These are phyloP conservation scores for Hydriomena furcata DNA, from an alignment of 2,888 invertebrate genomes.

Conservation along the genomic window DNA sequence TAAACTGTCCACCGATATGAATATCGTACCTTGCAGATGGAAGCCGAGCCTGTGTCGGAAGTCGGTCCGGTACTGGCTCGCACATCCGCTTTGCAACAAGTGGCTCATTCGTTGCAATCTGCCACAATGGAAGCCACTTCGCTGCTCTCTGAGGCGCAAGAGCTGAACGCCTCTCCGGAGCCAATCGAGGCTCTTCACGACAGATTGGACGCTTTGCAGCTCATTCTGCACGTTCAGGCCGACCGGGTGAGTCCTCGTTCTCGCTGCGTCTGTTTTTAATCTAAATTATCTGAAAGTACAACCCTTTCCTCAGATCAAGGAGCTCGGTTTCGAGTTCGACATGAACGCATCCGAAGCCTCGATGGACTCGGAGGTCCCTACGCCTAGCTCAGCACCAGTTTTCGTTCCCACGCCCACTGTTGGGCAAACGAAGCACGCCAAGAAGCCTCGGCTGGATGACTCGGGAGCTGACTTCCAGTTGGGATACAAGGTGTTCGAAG, in stretches of 20 bases:
- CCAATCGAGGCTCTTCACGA: conserved; percentile 88
- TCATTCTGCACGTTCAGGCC: conserved; percentile 90
- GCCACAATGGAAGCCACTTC: too few species aligned
- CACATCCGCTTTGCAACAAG: conserved; percentile 85
- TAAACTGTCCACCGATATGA: too few species aligned
- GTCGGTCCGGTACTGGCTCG: conserved; percentile 85
- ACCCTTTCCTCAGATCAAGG: conserved; percentile 79
- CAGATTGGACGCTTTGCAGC: conserved; percentile 88
- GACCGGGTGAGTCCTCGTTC: conserved; percentile 85
- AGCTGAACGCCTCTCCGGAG: conserved; percentile 73
- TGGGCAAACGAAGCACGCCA: conserved; percentile 33
- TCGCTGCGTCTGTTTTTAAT: too few species aligned
- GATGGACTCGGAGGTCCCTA: conserved; percentile 31
- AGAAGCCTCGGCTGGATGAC: conserved; percentile 62
- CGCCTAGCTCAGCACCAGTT: too few species aligned
- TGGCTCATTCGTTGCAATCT: too few species aligned
- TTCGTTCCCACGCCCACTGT: not conserved
- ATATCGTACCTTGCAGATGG: conserved; percentile 85
- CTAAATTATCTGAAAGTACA: too few species aligned
- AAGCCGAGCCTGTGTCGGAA: conserved; percentile 87
- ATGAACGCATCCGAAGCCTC: conserved; percentile 45
- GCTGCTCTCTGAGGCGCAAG: conserved; percentile 71
- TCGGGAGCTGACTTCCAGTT: conserved; percentile 74
- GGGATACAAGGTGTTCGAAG: conserved; percentile 74
- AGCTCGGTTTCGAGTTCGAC: conserved; percentile 79